Evolutionary conservation across 2,888 invertebrate species (phyloP), one percentile per base, ranked within the genome.

Genomic region (Drosophila prolongata): DNA sequence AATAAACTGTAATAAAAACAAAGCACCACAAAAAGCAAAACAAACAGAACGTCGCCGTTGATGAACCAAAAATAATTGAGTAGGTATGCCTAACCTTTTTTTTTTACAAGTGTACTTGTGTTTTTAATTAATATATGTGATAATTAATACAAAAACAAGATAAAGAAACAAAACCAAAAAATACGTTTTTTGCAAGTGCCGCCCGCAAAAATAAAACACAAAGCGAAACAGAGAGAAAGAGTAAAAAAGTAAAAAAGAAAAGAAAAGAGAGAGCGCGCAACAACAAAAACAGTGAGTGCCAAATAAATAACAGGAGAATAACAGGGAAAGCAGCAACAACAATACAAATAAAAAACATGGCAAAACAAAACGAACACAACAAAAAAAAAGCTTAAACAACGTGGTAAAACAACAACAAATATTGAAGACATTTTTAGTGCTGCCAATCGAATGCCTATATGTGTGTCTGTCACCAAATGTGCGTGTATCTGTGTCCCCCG

Each of bases 231-330:
- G 6, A 54, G 37, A 54, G 56, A 14, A 55, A 27, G 37, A 42
- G 38, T 35, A 24, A 37, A 24, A 34, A 58, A 8, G 19, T 6
- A 6, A 46, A 43, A 46, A n/a, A n/a, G 34, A 30, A 30, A 30
- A 30, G 49, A 24, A 46, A 49, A 60, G 57, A 57, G 61, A 53
- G 49, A 40, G 46, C 11, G 56, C 30, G 61, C 44, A 46, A 61
- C 67, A 57, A 55, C 44, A 46, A 64, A 59, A 78, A 64, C 75
- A 57, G 89, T 83, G 85, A 83, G 82, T 83, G 82, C 49, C 76
- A 71, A 75, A 71, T 37, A 68, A 16, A 66, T 60, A 68, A 69
- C 40, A 56, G 42, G 38, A 59, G 54, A 58, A 60, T 14, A 70
- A 30, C 49, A 52, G 74, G 52, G 52, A 72, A 70, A 56, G 54